Conservation (phyloP, 2,888 invertebrate species). For the Polydrusus pterygomalis region DNA sequence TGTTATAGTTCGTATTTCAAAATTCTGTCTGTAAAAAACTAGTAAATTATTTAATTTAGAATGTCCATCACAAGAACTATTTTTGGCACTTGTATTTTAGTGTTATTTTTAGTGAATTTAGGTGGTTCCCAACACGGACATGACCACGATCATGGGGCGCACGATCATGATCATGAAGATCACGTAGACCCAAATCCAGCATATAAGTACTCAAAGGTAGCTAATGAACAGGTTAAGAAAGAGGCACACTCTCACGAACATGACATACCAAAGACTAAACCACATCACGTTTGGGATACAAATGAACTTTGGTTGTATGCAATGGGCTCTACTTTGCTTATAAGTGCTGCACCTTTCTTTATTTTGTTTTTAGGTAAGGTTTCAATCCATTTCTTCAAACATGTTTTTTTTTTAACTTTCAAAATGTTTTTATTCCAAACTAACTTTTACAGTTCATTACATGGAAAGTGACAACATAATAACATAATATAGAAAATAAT, state of each 20-base stretch:
- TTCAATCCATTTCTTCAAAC: neutral
- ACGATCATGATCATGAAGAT: constrained; percentile 66
- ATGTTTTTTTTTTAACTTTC: no score
- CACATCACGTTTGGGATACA: constrained; percentile 56
- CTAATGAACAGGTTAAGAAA: constrained; percentile 66
- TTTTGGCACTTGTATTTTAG: neutral
- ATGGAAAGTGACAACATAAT: no score
- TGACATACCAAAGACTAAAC: constrained; percentile 59
- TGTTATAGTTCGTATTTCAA: neutral
- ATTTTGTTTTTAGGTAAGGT: constrained; percentile 80
- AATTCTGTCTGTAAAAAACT: constrained; percentile 2
- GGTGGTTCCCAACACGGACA: constrained; percentile 27
- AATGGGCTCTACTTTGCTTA: constrained; percentile 91
- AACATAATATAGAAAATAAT: no score
- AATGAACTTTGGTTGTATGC: constrained; percentile 84
- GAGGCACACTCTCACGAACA: constrained; percentile 59
- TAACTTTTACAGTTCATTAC: no score
- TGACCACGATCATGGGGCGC: constrained; percentile 20
- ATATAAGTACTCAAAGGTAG: constrained; percentile 89
- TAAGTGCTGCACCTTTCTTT: constrained; percentile 96
- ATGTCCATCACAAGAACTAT: constrained; percentile 11
- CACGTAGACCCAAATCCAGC: constrained; percentile 78
- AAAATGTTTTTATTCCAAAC: no score
- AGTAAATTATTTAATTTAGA: neutral
- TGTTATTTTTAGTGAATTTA: constrained; percentile 15